Evolutionary conservation across 1,140 invertebrate species (phyloP).

Genomic region (Drosophila kurseongensis): DNA sequence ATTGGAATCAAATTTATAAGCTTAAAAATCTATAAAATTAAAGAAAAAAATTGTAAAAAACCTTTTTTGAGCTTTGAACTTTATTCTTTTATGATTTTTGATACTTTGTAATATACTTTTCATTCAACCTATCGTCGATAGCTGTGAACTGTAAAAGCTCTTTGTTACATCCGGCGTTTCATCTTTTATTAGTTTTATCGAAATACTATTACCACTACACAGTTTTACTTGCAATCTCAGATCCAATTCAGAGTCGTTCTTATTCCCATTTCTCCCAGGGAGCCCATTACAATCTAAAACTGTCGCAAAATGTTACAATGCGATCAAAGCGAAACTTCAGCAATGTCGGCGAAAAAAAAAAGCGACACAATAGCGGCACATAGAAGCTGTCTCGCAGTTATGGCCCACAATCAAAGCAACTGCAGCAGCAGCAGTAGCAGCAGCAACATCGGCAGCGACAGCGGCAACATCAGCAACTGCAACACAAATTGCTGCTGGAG

Average conservation of each 20-base stretch:
- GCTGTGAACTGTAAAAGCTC: background rate
- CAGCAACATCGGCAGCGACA: conserved; percentile 4
- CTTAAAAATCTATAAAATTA: too few relatives aligned
- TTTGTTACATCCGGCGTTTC: background rate
- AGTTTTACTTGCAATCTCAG: conserved; percentile 14
- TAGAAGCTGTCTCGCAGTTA: conserved; percentile 49
- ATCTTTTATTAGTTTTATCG: background rate
- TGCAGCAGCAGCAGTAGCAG: conserved; percentile 5
- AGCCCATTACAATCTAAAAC: conserved; percentile 50
- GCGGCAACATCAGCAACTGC: conserved; percentile 23
- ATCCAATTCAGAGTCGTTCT: conserved; percentile 15
- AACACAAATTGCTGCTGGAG: conserved; percentile 25
- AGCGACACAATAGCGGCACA: conserved; percentile 24
- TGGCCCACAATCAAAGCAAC: conserved; percentile 53
- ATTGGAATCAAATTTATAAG: too few relatives aligned
- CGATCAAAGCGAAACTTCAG: conserved; percentile 54
- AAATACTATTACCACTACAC: background rate
- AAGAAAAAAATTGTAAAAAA: too few relatives aligned
- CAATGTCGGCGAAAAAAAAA: background rate
- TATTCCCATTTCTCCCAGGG: conserved; percentile 20
- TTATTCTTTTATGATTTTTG: too few relatives aligned
- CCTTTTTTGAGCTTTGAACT: too few relatives aligned
- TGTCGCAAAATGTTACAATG: conserved; percentile 58
- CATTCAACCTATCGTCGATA: too few relatives aligned
- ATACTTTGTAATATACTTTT: too few relatives aligned